Evolutionary conservation across 2,797 vertebrate species (phyloP).

Genomic region (Lagorchestes hirsutus): DNA sequence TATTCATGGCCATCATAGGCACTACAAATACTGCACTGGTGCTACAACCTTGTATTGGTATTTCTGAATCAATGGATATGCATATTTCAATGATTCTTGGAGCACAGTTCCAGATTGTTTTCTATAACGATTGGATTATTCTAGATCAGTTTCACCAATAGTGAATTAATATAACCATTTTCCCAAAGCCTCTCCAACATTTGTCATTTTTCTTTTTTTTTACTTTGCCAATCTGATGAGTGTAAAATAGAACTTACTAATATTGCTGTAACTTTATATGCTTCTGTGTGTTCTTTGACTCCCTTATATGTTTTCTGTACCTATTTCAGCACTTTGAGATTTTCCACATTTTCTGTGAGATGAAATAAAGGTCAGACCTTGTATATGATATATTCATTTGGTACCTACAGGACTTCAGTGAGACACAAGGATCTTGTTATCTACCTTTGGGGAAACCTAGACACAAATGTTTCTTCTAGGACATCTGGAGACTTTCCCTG

Average conservation of each 20-base stretch:
- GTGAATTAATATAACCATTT: neutral
- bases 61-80: neutral
- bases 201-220: neutral
- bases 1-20: too few relatives aligned
- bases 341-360: neutral
- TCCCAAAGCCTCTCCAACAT: neutral
- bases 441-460: neutral
- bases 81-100: neutral
- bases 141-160: neutral
- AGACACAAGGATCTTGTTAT: neutral
- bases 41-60: neutral
- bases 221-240: neutral
- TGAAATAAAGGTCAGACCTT: too few relatives aligned
- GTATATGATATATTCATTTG: neutral
- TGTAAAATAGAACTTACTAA: neutral
- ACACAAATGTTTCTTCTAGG: neutral
- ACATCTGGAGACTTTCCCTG: neutral
- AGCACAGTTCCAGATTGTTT: neutral
- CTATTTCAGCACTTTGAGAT: neutral
- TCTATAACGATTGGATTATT: neutral
- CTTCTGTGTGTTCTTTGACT: neutral
- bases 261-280: neutral
- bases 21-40: too few relatives aligned
- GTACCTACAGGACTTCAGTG: neutral
- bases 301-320: neutral